Percentiles rank a stretch among this genome's conserved stretches.
phyloP scores from a whole-genome alignment of 2,888 invertebrate genomes.

The Phorcus lineatus region DNA sequence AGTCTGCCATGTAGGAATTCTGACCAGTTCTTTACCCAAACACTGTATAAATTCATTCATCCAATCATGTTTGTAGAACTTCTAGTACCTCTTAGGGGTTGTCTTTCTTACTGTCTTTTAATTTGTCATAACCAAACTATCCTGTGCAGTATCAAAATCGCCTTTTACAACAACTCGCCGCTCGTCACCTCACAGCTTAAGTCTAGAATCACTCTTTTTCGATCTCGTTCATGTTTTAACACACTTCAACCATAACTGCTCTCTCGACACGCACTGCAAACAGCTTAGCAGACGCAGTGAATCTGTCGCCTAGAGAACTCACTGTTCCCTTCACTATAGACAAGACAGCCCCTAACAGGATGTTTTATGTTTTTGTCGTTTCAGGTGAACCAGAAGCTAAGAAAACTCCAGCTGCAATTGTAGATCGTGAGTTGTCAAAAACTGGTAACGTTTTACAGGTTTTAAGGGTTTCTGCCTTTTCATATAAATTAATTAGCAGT shows the following conservation, averaged over 20 bases:
- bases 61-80: not conserved
- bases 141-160: conserved; percentile 7
- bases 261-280: too few species aligned
- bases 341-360: conserved; percentile 22
- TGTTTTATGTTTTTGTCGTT: conserved; percentile 26
- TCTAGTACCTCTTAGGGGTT: not conserved
- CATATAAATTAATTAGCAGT: not conserved
- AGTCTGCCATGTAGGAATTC: not conserved
- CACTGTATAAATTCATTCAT: not conserved
- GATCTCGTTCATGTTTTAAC: too few species aligned
- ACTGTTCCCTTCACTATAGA: not conserved
- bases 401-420: conserved; percentile 55
- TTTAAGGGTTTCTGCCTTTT: not conserved
- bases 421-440: conserved; percentile 63
- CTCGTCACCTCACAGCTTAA: too few species aligned
- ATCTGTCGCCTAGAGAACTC: too few species aligned
- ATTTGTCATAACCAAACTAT: not conserved
- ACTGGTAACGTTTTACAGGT: not conserved
- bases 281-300: too few species aligned
- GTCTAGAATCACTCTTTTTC: too few species aligned
- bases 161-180: not conserved
- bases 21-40: conserved; percentile 1
- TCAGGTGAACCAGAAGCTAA: conserved; percentile 51
- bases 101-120: not conserved
- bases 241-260: too few species aligned